Base-by-base conservation (phyloP, 2,113 vertebrate species). In the Pandion haliaetus region DNA sequence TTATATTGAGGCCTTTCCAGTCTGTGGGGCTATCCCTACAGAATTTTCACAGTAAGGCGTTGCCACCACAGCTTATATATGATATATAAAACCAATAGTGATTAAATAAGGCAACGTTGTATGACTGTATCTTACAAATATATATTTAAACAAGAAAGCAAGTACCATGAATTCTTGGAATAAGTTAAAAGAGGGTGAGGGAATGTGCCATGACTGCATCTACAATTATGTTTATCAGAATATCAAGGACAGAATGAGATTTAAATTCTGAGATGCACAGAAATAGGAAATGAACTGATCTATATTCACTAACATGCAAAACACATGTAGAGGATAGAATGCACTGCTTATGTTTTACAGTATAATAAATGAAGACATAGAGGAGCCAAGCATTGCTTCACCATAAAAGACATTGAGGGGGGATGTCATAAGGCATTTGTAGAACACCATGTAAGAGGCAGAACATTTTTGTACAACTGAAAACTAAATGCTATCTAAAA, bases 401-500 rank as follows among this genome's bases (percentile, higher is more conserved):
- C 82, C 69, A 81, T 57, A 77, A 92, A 96, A 90, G 62, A 45
- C 13, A 1, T 21, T 81, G 66, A 88, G 52, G 70, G 63, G 80
- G 55, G 58, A 92, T 95, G 65, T 92, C 88, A 94, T 78, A 80
- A 88, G 32, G 52, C 66, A 89, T 94, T 96, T 93, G 70, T 36
- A 71, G 38, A 95, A 77, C 34, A 91, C 45, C 16, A 16, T 36
- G 12, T 72, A 93, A 86, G 45, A 90, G 31, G 67, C 25, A 77
- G 55, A 87, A 88, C 6, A 67, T 81, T 89, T 93, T 94, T 90
- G 71, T 81, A 54, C 23, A 55, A 76, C 32, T 58, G 71, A 59
- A 91, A 90, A 92, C 70, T 82, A 94, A 95, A 96, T 82, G 34
- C 36, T 82, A 80, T 84, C 54, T 92, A 83, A 91, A 97, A 96